Base-by-base conservation (phyloP, 2,888 invertebrate genomes). In the Pollenia labialis region DNA sequence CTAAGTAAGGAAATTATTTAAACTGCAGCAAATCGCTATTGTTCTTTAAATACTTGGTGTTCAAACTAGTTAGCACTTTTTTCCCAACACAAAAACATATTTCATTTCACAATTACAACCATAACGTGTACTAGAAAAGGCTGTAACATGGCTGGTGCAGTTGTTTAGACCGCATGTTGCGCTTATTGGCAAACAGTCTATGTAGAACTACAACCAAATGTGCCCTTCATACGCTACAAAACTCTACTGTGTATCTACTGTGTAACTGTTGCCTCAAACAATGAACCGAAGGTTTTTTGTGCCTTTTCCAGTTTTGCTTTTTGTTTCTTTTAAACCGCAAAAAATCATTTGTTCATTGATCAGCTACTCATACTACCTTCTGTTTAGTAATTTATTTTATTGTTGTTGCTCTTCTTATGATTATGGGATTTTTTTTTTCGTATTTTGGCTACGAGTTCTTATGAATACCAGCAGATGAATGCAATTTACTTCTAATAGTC, bases 331-430 rank as follows among this genome's bases (percentile, higher is more conserved):
- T 87, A 72, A 85, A 87, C 87, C 87, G 74, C 87, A 87, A 83
- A 85, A 85, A 87, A 81, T 85, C 83, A 87, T 85, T 87, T 87
- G 87, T 85, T 83, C 85, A 87, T 85, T 87, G 87, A 87, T 84
- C 83, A 77, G 87, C 84, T 84, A 87, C 87, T 87, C 85, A 85
- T 82, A 66, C 69, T 71, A 79, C 85, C 87, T 87, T 85, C 85
- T 87, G 85, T 87, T 85, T 64, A 58, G 82, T 85, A 82, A 85
- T 79, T 81, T 77, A 72, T 81, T 80, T 84, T 52, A 50, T 71
- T 86, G 32, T 75, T 80, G 52, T 56, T 58, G 50, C 32, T 72
- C 23, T 42, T 68, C n/a, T 64, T 4, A 0, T 9, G 50, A 14
- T 68, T 68, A 40, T 68, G 64, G 32, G 23, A n/a, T 80, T 80